Percentiles rank a stretch among this genome's conserved stretches.
These are phyloP conservation scores for Myotis brandtii DNA, from an alignment of 2,113 vertebrate genomes.

Conservation along the genomic window DNA sequence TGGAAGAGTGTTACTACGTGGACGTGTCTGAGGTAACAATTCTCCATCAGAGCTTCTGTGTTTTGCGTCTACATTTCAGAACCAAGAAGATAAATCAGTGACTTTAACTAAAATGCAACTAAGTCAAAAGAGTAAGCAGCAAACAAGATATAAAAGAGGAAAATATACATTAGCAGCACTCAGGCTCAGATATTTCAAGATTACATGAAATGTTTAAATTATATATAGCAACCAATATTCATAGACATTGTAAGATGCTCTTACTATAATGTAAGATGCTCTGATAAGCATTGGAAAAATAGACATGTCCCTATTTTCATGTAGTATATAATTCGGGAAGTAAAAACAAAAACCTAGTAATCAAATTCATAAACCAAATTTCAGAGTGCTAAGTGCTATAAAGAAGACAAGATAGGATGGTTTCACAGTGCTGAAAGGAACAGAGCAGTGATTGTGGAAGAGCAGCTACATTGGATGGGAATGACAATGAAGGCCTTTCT, in stretches of 20 bases:
- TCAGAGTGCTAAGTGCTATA: neutral
- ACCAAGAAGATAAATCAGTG: slow-evolving; percentile 53
- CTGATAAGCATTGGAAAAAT: slow-evolving; percentile 5
- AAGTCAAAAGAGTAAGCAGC: neutral
- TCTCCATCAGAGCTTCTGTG: slow-evolving; percentile 93
- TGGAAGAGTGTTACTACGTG: slow-evolving; percentile 97
- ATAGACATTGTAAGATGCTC: neutral
- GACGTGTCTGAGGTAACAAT: slow-evolving; percentile 93
- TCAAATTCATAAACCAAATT: slow-evolving; percentile 45
- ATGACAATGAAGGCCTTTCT: neutral
- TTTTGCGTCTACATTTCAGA: slow-evolving; percentile 91
- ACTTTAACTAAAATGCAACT: slow-evolving; percentile 28
- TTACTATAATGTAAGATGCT: neutral
- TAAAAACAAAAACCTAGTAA: slow-evolving; percentile 46
- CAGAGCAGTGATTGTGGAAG: neutral
- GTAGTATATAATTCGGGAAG: neutral
- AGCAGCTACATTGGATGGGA: neutral
- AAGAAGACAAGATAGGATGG: neutral
- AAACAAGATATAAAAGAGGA: slow-evolving; percentile 23
- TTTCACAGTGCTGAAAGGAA: neutral
- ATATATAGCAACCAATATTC: neutral
- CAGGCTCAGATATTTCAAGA: slow-evolving; percentile 42
- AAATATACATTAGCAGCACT: neutral
- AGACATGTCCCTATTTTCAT: slow-evolving; percentile 34
- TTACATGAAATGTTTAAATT: slow-evolving; percentile 42